phyloP scores from a whole-genome alignment of 2,888 invertebrate genomes.

The Trissolcus japonicus region DNA sequence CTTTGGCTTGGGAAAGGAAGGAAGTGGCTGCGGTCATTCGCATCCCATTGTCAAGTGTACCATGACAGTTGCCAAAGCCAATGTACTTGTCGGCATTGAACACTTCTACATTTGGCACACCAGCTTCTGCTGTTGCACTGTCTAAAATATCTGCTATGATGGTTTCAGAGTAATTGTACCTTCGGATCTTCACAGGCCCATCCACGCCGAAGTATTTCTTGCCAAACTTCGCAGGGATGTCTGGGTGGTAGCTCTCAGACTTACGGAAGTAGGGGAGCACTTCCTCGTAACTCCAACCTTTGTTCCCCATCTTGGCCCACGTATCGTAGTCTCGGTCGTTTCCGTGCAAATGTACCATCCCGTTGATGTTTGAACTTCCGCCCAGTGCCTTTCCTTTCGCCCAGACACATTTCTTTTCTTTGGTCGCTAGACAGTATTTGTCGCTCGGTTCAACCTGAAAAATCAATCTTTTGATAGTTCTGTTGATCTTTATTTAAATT shows the following conservation, averaged over 20 bases:
- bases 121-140: constrained; percentile 77
- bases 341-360: constrained; percentile 82
- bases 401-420: constrained; percentile 77
- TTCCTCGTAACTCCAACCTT: constrained; percentile 79
- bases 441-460: constrained; percentile 71
- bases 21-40: constrained; percentile 76
- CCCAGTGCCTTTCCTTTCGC: constrained; percentile 82
- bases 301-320: constrained; percentile 81
- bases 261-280: constrained; percentile 73
- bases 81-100: constrained; percentile 75
- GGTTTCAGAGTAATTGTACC: constrained; percentile 69
- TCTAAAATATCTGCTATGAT: constrained; percentile 74
- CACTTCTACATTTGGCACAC: constrained; percentile 71
- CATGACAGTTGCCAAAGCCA: constrained; percentile 78
- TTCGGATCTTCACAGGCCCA: constrained; percentile 77
- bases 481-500: background rate
- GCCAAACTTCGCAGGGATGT: constrained; percentile 69
- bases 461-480: background rate
- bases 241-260: constrained; percentile 63
- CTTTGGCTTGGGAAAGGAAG: constrained; percentile 75
- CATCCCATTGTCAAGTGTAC: constrained; percentile 74
- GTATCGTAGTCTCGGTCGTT: constrained; percentile 81
- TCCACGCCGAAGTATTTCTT: constrained; percentile 72
- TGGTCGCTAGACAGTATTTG: constrained; percentile 71
- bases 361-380: constrained; percentile 82